Percentiles rank a stretch among this genome's conserved stretches.
Conservation (phyloP, 1,140 invertebrate species). For the Periplaneta americana region DNA sequence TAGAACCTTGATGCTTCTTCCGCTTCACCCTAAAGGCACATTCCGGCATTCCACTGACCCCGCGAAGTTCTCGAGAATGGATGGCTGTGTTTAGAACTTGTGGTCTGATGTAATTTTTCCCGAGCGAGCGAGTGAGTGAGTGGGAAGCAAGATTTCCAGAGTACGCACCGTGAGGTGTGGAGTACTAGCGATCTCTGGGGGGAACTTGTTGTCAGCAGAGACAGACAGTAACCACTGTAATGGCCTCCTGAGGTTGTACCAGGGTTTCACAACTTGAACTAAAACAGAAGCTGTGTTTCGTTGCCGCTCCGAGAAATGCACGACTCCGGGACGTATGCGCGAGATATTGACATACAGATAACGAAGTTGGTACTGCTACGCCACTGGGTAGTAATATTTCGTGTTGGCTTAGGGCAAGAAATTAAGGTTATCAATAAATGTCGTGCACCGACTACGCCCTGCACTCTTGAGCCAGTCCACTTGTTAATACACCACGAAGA, state of each 20-base stretch:
- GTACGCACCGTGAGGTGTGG: not conserved
- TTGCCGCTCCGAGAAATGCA: not conserved
- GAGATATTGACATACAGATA: not conserved
- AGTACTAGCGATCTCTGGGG: not conserved
- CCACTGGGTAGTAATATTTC: no score
- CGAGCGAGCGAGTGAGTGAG: no score
- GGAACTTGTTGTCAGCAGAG: not conserved
- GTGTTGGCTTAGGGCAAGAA: not conserved
- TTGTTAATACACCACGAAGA: no score
- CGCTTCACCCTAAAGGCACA: no score
- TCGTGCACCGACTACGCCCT: not conserved
- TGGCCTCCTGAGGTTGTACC: not conserved
- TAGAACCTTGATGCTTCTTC: no score
- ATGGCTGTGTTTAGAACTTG: not conserved
- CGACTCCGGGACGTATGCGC: not conserved
- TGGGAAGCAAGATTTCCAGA: no score
- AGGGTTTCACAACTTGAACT: not conserved
- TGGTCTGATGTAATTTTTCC: not conserved
- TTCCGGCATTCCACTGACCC: not conserved
- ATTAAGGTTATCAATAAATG: not conserved
- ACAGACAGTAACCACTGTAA: not conserved
- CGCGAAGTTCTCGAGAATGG: not conserved
- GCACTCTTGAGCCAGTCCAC: no score
- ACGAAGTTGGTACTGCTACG: not conserved
- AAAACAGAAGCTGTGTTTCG: not conserved